Percentiles rank a stretch among this genome's conserved stretches.
These are phyloP conservation scores for Campylomormyrus numenius DNA, from an alignment of 2,113 vertebrate genomes.

Conservation along the genomic window DNA sequence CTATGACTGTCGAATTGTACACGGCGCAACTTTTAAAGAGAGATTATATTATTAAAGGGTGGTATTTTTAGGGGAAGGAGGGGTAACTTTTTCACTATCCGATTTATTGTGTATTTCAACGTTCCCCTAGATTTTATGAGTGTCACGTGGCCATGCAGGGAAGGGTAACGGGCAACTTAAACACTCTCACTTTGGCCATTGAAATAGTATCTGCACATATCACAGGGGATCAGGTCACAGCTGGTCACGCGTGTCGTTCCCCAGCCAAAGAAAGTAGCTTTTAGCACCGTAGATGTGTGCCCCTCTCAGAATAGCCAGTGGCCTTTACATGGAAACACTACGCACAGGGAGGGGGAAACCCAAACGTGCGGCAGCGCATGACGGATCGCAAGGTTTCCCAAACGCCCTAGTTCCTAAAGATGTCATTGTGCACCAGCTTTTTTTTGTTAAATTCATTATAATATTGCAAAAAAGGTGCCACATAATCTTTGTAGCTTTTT, in stretches of 20 bases:
- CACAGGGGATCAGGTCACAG: slow-evolving; percentile 45
- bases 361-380: slow-evolving; percentile 13
- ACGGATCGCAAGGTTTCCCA: slow-evolving; percentile 9
- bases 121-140: background rate
- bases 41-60: background rate
- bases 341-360: slow-evolving; percentile 37
- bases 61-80: background rate
- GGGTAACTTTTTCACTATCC: background rate
- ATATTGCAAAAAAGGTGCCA: background rate
- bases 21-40: background rate
- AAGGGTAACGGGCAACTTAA: slow-evolving; percentile 27
- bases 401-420: background rate
- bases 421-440: slow-evolving; percentile 14
- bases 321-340: slow-evolving; percentile 47
- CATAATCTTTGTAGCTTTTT: background rate
- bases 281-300: slow-evolving; percentile 41
- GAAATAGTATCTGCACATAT: slow-evolving; percentile 52
- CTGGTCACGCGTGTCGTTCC: slow-evolving; percentile 39
- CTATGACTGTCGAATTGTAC: background rate
- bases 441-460: background rate
- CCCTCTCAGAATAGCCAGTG: slow-evolving; percentile 59
- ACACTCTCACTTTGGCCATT: slow-evolving; percentile 47
- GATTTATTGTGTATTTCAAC: background rate
- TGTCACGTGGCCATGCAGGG: background rate
- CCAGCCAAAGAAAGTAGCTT: slow-evolving; percentile 26